Evolutionary conservation across 2,113 vertebrate genomes (phyloP), one percentile per base, ranked within the genome.

Genomic region (Rhadina sibilatrix): DNA sequence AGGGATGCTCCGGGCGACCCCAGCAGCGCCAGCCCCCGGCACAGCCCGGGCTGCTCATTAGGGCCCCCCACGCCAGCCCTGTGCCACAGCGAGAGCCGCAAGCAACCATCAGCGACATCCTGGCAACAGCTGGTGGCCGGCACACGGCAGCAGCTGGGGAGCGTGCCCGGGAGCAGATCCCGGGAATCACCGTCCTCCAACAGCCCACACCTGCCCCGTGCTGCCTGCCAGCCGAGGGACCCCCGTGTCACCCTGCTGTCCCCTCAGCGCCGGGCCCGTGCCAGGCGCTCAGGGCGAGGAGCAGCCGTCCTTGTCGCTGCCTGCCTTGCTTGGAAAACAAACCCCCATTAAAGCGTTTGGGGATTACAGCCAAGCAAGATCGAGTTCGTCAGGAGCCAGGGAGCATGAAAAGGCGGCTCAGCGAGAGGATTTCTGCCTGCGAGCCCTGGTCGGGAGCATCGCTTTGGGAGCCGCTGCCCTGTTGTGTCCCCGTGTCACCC

Each of bases 371-470:
- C 65, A 8, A 75, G 91, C 49, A 13, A 15, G 75, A 76, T 22
- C 2, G 28, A 38, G 79, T 7, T 60, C 83, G 89, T 68, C 25
- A 38, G 66, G 83, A 95, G 75, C 70, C 89, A 25, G 71, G 75
- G 63, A 96, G 71, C 91, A n/a, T 72, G 83, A 90, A 90, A 94
- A 76, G 86, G 56, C 1, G 16, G 71, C 93, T 95, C 96, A 88
- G 93, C 53, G 3, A 28, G 93, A 80, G 91, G 44, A 61, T 80
- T 72, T 56, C 61, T 56, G 24, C 27, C 27, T 10, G 30, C 66
- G 3, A 83, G 49, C 35, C 57, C 79, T 4, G 7, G 6, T 83
- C 75, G 44, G 59, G 70, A 80, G 57, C 91, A 20, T 23, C 20
- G 3, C 69, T 52, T 15, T 0, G 64, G 78, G 47, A 84, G 18